These are phyloP conservation scores for Oreohelix idahoensis DNA, from an alignment of 1,140 invertebrate genomes.

Conservation along the genomic window DNA sequence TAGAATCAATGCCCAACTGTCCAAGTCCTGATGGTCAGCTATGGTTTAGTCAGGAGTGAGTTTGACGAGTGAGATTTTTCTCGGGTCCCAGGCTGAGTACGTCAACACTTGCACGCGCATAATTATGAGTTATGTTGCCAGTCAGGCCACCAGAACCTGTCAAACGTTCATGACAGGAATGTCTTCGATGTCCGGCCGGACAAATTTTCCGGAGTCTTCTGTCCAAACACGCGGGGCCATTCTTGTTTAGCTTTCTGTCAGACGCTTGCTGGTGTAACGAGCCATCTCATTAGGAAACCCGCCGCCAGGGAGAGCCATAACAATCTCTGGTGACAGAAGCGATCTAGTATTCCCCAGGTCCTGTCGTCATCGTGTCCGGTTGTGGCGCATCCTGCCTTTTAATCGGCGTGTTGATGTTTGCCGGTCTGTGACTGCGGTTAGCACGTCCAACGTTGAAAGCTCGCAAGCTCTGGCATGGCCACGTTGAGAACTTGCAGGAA, in stretches of 20 bases:
- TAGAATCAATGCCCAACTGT: not conserved
- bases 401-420: slow-evolving; percentile 26
- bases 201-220: not conserved
- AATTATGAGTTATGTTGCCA: slow-evolving; percentile 18
- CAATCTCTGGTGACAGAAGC: slow-evolving; percentile 35
- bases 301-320: slow-evolving; percentile 12
- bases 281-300: slow-evolving; percentile 28
- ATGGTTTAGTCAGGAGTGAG: not conserved
- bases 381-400: slow-evolving; percentile 21
- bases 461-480: not conserved
- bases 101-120: slow-evolving; percentile 8
- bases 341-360: not conserved
- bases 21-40: not conserved
- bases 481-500: not conserved
- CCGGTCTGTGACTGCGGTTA: not conserved
- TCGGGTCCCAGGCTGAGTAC: too few relatives aligned
- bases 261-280: slow-evolving; percentile 1
- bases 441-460: not conserved
- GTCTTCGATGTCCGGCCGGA: slow-evolving; percentile 21
- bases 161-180: not conserved
- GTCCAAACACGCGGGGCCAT: slow-evolving; percentile 20
- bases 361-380: slow-evolving; percentile 9
- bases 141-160: slow-evolving; percentile 1
- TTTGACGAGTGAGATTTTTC: not conserved
- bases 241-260: slow-evolving; percentile 34